Evolutionary conservation across 2,113 vertebrate species (phyloP), one percentile per base, ranked within the genome.

Genomic region (Tonatia bakeri): DNA sequence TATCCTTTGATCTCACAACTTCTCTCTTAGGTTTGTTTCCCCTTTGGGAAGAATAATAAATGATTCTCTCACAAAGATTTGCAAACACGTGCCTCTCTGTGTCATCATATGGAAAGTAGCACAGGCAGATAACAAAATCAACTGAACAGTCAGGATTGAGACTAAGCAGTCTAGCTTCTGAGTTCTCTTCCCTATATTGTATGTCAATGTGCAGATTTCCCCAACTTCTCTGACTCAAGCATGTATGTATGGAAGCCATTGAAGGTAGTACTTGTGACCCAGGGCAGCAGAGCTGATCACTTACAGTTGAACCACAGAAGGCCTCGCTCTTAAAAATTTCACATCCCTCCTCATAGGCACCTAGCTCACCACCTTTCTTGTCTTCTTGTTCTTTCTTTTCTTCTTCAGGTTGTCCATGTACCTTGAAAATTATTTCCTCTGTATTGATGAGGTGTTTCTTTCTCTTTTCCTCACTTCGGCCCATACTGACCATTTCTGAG

Each of bases 41-140:
- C n/a, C 43, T 14, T 4, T 72, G 70, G 52, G 38, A 95, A 22
- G 56, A 72, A 75, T 76, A 94, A 83, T n/a, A 90, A 56, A 91
- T 59, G 31, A 91, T 94, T 65, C n/a, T 95, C 20, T 75, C 43
- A 50, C 14, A 73, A 93, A 90, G 54, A 89, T 91, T 93, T 96
- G 83, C 67, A 52, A 64, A 65, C 64, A 61, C 22, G 31, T 56
- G 33, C 38, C 33, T 40, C 33, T 19, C 43, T 33, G 12, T 19
- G 15, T 61, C 33, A 73, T 83, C 79, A 40, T 20, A 33, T 36
- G 40, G n/a, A 38, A 38, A 83, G 40, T 22, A 38, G 40, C 38
- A 38, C 17, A 75, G n/a, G 33, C 8, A 64, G 69, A 33, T 56
- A 93, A 81, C 45, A 91, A 22, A 82, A 94, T 67, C 45, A 92